phyloP scores from a whole-genome alignment of 2,888 invertebrate genomes.

The Belgica antarctica region DNA sequence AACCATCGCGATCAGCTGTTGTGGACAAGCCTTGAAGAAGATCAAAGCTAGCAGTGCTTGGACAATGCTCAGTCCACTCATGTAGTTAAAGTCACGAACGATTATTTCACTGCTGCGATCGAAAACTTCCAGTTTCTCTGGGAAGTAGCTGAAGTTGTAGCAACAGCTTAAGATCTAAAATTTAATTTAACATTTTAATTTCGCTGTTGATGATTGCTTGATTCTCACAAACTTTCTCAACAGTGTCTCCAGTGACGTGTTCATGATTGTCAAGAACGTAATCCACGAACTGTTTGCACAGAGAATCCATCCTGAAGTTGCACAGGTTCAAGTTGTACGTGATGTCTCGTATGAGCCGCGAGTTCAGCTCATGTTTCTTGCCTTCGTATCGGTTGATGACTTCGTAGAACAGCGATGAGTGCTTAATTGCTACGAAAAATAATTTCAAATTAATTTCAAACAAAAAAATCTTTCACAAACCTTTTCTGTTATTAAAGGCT shows the following conservation, averaged over 20 bases:
- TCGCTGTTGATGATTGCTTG: too few species aligned
- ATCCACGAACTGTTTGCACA: constrained; percentile 56
- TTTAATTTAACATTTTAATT: not conserved
- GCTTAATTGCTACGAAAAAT: constrained; percentile 49
- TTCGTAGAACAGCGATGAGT: constrained; percentile 5
- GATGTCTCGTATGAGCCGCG: constrained; percentile 56
- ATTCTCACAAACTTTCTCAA: constrained; percentile 56
- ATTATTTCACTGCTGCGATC: constrained; percentile 54
- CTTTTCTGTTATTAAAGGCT: constrained; percentile 50
- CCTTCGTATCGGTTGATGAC: constrained; percentile 51
- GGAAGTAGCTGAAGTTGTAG: constrained; percentile 58
- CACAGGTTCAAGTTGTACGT: constrained; percentile 54
- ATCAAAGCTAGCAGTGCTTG: constrained; percentile 59
- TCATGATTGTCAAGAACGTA: constrained; percentile 55
- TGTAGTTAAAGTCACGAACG: constrained; percentile 58
- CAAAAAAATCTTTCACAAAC: too few species aligned
- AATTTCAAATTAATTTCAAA: too few species aligned
- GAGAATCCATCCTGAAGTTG: constrained; percentile 54
- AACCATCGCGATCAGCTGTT: constrained; percentile 57
- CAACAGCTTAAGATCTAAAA: constrained; percentile 52
- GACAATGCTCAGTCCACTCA: constrained; percentile 58
- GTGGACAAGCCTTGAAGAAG: constrained; percentile 58
- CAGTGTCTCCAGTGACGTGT: constrained; percentile 57
- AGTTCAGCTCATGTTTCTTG: constrained; percentile 52
- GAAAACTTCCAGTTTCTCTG: constrained; percentile 54